Conservation (phyloP, 2,113 vertebrate genomes). For the rabbit (Oryctolagus cuniculus) region DNA sequence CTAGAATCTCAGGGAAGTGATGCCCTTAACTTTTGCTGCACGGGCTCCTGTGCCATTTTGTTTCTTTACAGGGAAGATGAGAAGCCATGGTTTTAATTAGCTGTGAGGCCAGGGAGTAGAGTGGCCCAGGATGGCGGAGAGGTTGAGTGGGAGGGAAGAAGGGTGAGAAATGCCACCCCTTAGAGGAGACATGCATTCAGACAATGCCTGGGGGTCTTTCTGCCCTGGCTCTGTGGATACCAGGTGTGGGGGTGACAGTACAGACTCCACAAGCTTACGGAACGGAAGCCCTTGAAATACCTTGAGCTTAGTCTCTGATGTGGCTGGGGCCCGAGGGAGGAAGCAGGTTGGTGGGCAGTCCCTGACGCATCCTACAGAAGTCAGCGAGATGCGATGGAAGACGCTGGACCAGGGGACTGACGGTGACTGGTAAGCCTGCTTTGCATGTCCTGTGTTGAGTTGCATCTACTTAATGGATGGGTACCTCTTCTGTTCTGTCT, state of each 20-base stretch:
- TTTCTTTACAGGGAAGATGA: rapidly evolving
- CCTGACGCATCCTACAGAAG: rapidly evolving
- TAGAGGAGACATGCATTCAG: neutral
- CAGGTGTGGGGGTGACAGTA: neutral
- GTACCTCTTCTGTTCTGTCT: neutral
- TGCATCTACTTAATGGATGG: no score
- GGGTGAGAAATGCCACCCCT: rapidly evolving
- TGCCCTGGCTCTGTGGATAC: neutral
- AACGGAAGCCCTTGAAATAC: no score
- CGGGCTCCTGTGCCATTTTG: rapidly evolving
- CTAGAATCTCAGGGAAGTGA: neutral
- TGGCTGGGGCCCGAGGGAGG: neutral
- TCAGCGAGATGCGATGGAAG: rapidly evolving
- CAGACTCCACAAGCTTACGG: neutral
- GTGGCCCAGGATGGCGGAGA: neutral
- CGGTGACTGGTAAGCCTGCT: rapidly evolving
- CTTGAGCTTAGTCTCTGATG: neutral
- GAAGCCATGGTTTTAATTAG: neutral
- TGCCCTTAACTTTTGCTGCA: neutral
- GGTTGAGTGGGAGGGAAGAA: neutral
- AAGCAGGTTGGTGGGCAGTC: rapidly evolving
- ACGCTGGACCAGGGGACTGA: rapidly evolving
- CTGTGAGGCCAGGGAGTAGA: neutral
- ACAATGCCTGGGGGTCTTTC: neutral
- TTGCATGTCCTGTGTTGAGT: rapidly evolving